Conservation (phyloP, 2,797 vertebrate species). For the Liasis olivaceus region DNA sequence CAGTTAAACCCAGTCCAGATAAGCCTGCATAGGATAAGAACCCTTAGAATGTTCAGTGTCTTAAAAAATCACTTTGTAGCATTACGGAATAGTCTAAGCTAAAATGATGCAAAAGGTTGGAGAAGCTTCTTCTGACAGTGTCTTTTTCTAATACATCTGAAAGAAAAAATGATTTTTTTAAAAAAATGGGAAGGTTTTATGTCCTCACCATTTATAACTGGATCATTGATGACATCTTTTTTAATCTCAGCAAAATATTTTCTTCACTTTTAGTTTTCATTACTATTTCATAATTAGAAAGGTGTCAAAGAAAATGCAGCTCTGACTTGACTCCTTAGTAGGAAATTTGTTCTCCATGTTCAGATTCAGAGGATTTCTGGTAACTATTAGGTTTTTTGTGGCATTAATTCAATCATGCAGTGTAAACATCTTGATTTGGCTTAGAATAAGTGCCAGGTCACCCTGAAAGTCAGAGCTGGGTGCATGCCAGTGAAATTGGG, state of each 20-base stretch:
- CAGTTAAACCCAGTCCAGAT: neutral
- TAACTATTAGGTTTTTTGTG: neutral
- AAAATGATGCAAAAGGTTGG: neutral
- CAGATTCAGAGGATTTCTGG: neutral
- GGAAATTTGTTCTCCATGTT: neutral
- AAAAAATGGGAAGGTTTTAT: neutral
- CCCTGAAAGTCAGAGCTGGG: neutral
- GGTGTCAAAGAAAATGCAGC: neutral
- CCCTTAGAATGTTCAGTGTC: neutral
- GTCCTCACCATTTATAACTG: neutral
- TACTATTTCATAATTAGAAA: neutral
- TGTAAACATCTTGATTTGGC: neutral
- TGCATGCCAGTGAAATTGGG: neutral
- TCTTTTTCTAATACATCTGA: neutral
- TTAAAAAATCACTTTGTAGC: neutral
- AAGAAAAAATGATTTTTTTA: neutral
- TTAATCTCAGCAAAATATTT: neutral
- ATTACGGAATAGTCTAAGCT: neutral
- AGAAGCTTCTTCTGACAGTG: neutral
- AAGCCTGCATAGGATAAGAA: neutral
- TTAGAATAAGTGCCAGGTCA: neutral
- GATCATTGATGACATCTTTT: neutral
- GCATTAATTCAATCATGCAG: neutral
- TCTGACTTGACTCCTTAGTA: neutral
- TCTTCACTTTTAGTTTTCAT: neutral